phyloP scores from a whole-genome alignment of 2,113 vertebrate species.

The Mirounga angustirostris region DNA sequence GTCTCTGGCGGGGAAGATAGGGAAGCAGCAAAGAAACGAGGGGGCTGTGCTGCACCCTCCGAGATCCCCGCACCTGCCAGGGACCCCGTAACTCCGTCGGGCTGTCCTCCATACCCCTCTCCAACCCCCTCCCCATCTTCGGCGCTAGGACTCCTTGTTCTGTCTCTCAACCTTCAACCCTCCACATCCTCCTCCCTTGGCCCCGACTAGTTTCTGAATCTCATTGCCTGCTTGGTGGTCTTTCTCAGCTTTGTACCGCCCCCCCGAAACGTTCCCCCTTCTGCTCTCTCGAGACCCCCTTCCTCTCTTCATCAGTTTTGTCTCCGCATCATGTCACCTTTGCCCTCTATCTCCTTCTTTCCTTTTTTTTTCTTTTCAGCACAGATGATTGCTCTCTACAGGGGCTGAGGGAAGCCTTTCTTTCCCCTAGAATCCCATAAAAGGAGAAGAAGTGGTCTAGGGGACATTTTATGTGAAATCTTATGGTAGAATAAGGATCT shows the following conservation, averaged over 20 bases:
- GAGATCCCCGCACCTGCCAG: not conserved
- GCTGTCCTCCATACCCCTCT: not conserved
- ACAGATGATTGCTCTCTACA: not conserved
- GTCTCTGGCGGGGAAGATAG: conserved; percentile 29
- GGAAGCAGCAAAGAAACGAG: not conserved
- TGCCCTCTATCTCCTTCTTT: not conserved
- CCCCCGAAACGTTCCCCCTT: not conserved
- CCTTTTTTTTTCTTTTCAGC: not conserved
- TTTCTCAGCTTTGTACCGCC: not conserved
- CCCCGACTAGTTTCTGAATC: not conserved
- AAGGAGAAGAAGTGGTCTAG: not conserved
- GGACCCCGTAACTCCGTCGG: not conserved
- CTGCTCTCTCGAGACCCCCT: not conserved
- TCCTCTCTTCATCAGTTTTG: not conserved
- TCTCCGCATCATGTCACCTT: not conserved
- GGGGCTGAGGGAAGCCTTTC: not conserved
- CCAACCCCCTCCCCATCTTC: not conserved
- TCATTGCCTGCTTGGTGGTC: not conserved
- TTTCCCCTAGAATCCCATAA: not conserved
- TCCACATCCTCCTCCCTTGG: too few species aligned
- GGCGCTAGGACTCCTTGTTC: not conserved
- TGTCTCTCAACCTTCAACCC: not conserved
- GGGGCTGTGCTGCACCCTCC: not conserved
- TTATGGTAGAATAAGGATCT: not conserved
- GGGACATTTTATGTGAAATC: not conserved